A percentile compares a stretch with the other conserved stretches of the same genome.
Conservation (phyloP, 2,888 invertebrate species). For the Anticlea derivata region DNA sequence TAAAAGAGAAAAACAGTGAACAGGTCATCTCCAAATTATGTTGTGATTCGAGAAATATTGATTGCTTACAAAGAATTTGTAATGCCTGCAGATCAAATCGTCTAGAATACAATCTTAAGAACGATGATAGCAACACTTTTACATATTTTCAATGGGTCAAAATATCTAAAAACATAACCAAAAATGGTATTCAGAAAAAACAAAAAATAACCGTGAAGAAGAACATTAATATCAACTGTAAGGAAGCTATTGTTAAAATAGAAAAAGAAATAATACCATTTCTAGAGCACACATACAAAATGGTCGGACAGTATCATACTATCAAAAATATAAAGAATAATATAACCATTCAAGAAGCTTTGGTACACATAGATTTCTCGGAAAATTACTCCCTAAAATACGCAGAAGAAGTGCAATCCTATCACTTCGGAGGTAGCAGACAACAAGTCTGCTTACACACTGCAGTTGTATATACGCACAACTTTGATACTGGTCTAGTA, state of each 20-base stretch:
- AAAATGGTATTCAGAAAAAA: conserved; percentile 4
- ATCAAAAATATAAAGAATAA: conserved; percentile 4
- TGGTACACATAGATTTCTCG: conserved; percentile 36
- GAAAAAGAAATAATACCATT: neutral
- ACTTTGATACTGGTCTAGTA: conserved; percentile 20
- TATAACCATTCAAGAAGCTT: conserved; percentile 18
- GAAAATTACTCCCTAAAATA: conserved; percentile 38
- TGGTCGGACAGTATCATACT: conserved; percentile 3
- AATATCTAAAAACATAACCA: neutral
- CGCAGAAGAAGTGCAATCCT: conserved; percentile 34
- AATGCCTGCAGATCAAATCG: conserved; percentile 13
- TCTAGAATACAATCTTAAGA: conserved; percentile 11
- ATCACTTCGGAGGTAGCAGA: conserved; percentile 36
- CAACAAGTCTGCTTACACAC: conserved; percentile 36
- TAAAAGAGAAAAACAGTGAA: conserved; percentile 11
- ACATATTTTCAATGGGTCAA: conserved; percentile 1
- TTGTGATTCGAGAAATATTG: conserved; percentile 6
- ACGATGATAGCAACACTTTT: conserved; percentile 8
- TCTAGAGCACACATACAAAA: conserved; percentile 1
- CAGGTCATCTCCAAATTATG: conserved; percentile 11
- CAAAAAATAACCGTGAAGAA: conserved; percentile 6
- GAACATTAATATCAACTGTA: conserved; percentile 2
- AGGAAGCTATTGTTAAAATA: too few species aligned
- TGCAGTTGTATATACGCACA: conserved; percentile 32
- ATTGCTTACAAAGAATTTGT: conserved; percentile 14